These are phyloP conservation scores for Corvus moneduloides DNA, from an alignment of 2,113 vertebrate species.

Conservation along the genomic window DNA sequence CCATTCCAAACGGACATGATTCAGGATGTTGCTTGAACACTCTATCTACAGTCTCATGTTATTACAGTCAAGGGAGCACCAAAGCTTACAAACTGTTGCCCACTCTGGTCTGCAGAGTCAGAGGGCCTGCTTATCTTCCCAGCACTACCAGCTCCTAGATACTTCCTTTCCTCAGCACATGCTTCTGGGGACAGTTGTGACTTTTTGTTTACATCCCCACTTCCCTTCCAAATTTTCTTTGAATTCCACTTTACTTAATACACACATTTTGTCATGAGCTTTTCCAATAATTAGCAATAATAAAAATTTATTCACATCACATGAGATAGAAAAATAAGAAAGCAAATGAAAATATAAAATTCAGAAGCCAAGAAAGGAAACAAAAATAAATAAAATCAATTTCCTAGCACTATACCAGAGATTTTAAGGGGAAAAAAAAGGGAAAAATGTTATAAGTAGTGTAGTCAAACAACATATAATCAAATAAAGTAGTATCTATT, in stretches of 20 bases:
- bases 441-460: background rate
- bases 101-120: background rate
- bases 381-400: background rate
- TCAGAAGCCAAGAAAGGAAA: background rate
- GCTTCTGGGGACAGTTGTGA: background rate
- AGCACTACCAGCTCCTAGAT: background rate
- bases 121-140: background rate
- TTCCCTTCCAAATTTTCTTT: background rate
- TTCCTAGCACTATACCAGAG: background rate
- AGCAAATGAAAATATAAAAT: background rate
- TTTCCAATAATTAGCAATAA: background rate
- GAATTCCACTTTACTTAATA: background rate
- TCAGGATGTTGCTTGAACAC: background rate
- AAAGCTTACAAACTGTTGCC: background rate
- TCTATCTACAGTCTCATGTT: background rate
- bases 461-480: background rate
- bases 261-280: background rate
- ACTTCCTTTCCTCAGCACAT: background rate
- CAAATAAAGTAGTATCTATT: background rate
- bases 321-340: background rate
- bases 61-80: background rate
- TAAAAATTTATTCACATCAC: background rate
- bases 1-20: background rate
- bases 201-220: background rate
- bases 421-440: background rate